These are phyloP conservation scores for Poecilia latipinna DNA, from an alignment of 2,113 vertebrate species.

Conservation along the genomic window DNA sequence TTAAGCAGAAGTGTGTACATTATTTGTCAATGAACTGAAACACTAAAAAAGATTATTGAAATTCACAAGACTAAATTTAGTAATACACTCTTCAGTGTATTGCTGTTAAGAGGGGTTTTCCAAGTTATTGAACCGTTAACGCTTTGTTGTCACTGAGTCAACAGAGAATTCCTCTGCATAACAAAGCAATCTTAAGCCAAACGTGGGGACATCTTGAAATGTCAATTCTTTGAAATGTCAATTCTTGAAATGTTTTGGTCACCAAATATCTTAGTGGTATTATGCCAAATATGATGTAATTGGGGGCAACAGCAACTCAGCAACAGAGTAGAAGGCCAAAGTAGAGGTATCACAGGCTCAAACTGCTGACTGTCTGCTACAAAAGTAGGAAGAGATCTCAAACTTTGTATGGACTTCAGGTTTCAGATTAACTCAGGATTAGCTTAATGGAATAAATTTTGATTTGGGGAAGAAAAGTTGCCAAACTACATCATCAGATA, in stretches of 20 bases:
- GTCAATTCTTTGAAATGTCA: no score
- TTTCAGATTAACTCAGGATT: not conserved
- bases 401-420: no score
- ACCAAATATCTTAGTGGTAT: no score
- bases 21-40: no score
- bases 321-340: not conserved
- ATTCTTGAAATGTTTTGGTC: no score
- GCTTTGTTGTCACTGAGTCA: no score
- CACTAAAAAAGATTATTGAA: not conserved
- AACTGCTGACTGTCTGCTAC: not conserved
- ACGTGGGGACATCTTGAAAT: no score
- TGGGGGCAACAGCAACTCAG: not conserved
- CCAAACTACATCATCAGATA: not conserved
- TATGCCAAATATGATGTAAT: no score
- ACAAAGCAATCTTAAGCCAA: no score
- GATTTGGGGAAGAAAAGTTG: not conserved
- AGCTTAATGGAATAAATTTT: not conserved
- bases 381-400: no score
- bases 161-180: no score
- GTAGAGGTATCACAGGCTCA: not conserved
- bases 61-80: not conserved
- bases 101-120: not conserved
- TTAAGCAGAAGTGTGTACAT: no score
- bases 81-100: not conserved
- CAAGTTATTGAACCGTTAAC: not conserved